Evolutionary conservation across 2,113 vertebrate species (phyloP), one percentile per base, ranked within the genome.

Genomic region (Dasypus novemcinctus): DNA sequence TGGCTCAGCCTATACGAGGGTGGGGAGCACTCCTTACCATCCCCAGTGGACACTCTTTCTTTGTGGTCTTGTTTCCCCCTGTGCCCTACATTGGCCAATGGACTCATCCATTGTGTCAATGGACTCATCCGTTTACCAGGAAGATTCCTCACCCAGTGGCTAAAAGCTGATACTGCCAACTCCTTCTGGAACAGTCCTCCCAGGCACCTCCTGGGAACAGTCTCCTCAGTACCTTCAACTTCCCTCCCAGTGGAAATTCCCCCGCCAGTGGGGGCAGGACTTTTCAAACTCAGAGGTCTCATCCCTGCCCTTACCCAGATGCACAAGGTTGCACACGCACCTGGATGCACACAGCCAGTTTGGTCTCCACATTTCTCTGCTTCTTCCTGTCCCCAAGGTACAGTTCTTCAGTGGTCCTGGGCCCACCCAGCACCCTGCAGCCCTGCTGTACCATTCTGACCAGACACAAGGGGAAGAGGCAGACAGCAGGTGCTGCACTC

Each of bases 381-480:
- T 71, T 79, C 57, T 80, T 74, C 79, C 74, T 5, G 46, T 76
- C 83, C 68, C 81, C 7, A 7, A 41, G 87, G 93, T 85, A 81
- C 74, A 89, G 78, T 74, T 94, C 85, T 94, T 88, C 86, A 71
- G 85, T 64, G 94, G 91, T 93, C 83, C 69, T 54, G 75, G 57
- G 83, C 87, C 78, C 43, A 31, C 31, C 68, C 68, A 49, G 27
- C 21, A 23, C 59, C 49, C 78, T 46, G 69, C 66, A 81, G 87
- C 84, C 93, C 63, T 8, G 52, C 78, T 69, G 52, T 63, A 75
- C 92, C 95, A 87, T 81, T 80, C 49, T 69, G 36, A 74, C 25
- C 68, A 79, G 69, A 69, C 15, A 14, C 27, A 27, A 66, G 61
- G 75, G 87, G 36, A 87, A 75, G 93, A 63, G 49, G 95, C 90